Percentiles rank a stretch among this genome's conserved stretches.
phyloP scores from a whole-genome alignment of 1,140 invertebrate genomes.

The Drosophila athabasca region DNA sequence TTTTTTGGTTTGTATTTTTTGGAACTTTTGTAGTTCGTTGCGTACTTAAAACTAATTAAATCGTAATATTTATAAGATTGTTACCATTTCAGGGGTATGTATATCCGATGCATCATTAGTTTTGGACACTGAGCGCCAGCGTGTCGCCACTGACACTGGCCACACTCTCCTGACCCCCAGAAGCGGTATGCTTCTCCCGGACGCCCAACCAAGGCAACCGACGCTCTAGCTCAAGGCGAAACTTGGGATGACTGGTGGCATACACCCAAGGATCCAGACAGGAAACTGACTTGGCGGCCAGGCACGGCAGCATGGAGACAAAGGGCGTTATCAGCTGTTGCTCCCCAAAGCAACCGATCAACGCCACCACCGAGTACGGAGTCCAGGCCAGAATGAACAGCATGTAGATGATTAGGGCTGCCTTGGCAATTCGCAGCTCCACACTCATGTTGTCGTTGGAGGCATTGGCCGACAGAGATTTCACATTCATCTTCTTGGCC shows the following conservation, averaged over 20 bases:
- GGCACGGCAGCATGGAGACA: conserved; percentile 89
- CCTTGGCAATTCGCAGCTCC: conserved; percentile 90
- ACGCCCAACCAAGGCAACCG: conserved; percentile 89
- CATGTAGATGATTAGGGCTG: conserved; percentile 90
- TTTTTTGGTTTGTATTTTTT: conserved; percentile 74
- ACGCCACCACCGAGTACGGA: conserved; percentile 88
- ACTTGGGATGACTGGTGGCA: conserved; percentile 91
- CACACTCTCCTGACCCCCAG: conserved; percentile 57
- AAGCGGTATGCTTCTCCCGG: conserved; percentile 83
- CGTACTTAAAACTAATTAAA: conserved; percentile 34
- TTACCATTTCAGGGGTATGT: background rate
- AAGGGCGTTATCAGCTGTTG: conserved; percentile 88
- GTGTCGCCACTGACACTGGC: conserved; percentile 72
- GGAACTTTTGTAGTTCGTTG: conserved; percentile 78
- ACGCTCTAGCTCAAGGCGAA: conserved; percentile 88
- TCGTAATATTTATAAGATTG: conserved; percentile 6
- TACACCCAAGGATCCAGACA: conserved; percentile 92
- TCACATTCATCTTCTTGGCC: conserved; percentile 93
- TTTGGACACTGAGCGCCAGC: conserved; percentile 68
- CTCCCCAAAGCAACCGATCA: conserved; percentile 90
- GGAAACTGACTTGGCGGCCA: conserved; percentile 89
- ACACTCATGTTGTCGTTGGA: conserved; percentile 87
- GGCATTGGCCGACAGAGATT: conserved; percentile 88
- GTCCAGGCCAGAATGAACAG: conserved; percentile 91
- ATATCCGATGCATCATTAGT: conserved; percentile 29